These are phyloP conservation scores for Halcyon leucocephala DNA, from an alignment of 2,797 vertebrate genomes.

Conservation along the genomic window DNA sequence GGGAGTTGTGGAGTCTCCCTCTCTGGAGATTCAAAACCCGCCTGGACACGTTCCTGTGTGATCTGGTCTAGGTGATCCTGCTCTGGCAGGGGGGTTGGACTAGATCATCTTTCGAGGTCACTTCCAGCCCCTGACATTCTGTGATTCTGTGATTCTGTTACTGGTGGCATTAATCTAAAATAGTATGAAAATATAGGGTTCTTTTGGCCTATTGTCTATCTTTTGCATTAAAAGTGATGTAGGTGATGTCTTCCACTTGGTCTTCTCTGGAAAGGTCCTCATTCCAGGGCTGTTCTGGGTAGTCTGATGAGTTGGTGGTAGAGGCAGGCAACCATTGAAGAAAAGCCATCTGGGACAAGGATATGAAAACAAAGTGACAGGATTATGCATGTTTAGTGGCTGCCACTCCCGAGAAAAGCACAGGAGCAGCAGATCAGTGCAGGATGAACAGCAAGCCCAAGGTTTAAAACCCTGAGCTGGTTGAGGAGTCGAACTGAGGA, in stretches of 20 bases:
- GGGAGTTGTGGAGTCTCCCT: no score
- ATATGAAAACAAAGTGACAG: neutral
- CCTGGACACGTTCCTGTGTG: no score
- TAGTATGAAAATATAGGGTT: neutral
- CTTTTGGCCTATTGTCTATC: neutral
- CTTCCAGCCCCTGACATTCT: no score
- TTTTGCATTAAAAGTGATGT: neutral
- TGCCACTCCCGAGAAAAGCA: neutral
- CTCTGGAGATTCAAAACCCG: no score
- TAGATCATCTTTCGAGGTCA: no score
- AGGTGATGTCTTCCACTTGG: neutral
- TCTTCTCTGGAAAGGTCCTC: neutral
- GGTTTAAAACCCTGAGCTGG: neutral
- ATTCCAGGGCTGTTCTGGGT: neutral
- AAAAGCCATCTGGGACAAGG: neutral
- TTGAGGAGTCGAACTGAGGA: neutral
- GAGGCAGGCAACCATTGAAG: neutral
- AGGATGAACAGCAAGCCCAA: neutral
- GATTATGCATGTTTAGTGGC: neutral
- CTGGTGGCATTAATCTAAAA: neutral
- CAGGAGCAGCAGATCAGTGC: neutral
- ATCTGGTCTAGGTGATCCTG: no score
- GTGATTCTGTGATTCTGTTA: no score
- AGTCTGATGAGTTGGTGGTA: neutral
- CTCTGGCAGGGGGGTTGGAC: no score